A percentile compares a stretch with the other conserved stretches of the same genome.
These are phyloP conservation scores for Euproctis similis DNA, from an alignment of 2,888 invertebrate species.

Conservation along the genomic window DNA sequence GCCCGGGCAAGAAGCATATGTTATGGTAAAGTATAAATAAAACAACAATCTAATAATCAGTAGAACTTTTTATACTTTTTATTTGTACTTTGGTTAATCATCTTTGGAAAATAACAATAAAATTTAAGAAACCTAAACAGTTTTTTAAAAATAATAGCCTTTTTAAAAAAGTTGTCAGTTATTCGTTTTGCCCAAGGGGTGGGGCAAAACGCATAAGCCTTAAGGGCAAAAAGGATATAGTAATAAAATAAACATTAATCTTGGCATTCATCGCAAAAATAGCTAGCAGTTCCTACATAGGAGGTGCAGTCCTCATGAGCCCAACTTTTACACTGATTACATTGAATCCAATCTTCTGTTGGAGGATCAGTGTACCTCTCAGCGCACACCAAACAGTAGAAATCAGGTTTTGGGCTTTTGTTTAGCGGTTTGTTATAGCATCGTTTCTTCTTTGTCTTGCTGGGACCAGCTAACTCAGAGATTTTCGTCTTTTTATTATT, in stretches of 20 bases:
- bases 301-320: constrained; percentile 6
- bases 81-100: constrained; percentile 1
- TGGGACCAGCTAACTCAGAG: too few species aligned
- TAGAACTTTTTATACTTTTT: not conserved
- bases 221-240: constrained; percentile 1
- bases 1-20: not conserved
- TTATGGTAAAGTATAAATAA: not conserved
- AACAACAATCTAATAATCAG: constrained; percentile 1
- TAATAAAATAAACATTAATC: not conserved
- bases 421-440: too few species aligned
- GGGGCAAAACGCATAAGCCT: not conserved
- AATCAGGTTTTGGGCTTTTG: too few species aligned
- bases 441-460: too few species aligned
- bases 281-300: constrained; percentile 2
- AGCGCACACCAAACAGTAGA: too few species aligned
- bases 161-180: not conserved
- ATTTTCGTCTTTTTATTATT: not conserved
- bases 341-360: constrained; percentile 11
- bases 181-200: not conserved
- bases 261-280: constrained; percentile 3
- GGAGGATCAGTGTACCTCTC: too few species aligned
- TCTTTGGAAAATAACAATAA: constrained; percentile 1
- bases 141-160: not conserved
- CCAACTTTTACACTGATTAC: constrained; percentile 9
- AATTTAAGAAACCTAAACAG: constrained; percentile 1